Conservation (phyloP, 2,888 invertebrate genomes). For the Andrena hattorfiana region DNA sequence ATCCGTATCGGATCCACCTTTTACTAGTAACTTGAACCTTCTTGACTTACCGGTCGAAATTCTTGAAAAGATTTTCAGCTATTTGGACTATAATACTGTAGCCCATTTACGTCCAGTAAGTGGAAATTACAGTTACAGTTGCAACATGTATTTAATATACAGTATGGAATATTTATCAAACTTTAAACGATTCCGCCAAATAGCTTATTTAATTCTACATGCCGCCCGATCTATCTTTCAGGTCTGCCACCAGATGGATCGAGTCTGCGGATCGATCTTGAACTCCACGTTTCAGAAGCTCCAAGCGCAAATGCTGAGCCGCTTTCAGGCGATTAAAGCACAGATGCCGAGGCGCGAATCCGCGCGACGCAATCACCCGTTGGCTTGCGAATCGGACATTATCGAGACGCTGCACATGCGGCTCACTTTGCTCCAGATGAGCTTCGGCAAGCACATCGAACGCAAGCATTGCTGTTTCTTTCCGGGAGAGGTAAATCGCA, state of each 20-base stretch:
- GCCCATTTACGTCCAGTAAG: slow-evolving; percentile 93
- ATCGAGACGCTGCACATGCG: slow-evolving; percentile 97
- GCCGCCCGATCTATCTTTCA: slow-evolving; percentile 80
- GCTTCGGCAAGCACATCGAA: slow-evolving; percentile 97
- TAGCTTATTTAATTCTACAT: background rate
- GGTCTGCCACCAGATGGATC: slow-evolving; percentile 94
- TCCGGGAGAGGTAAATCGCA: slow-evolving; percentile 93
- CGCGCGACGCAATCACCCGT: slow-evolving; percentile 94
- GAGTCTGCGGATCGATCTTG: slow-evolving; percentile 91
- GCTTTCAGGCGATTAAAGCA: slow-evolving; percentile 95
- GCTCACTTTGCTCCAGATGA: slow-evolving; percentile 95
- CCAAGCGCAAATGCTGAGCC: slow-evolving; percentile 93
- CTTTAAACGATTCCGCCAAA: background rate
- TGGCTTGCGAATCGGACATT: slow-evolving; percentile 96
- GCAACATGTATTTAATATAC: background rate
- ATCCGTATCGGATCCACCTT: slow-evolving; percentile 65
- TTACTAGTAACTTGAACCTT: slow-evolving; percentile 83
- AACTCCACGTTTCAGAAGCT: slow-evolving; percentile 94
- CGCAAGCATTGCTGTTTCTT: slow-evolving; percentile 97
- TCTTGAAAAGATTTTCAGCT: slow-evolving; percentile 91
- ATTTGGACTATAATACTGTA: slow-evolving; percentile 91
- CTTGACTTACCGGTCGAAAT: slow-evolving; percentile 93
- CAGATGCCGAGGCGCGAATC: slow-evolving; percentile 97
- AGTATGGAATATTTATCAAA: slow-evolving; percentile 7
- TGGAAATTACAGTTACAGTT: slow-evolving; percentile 63